These are phyloP conservation scores for Callinectes sapidus DNA, from an alignment of 2,888 invertebrate genomes.

Conservation along the genomic window DNA sequence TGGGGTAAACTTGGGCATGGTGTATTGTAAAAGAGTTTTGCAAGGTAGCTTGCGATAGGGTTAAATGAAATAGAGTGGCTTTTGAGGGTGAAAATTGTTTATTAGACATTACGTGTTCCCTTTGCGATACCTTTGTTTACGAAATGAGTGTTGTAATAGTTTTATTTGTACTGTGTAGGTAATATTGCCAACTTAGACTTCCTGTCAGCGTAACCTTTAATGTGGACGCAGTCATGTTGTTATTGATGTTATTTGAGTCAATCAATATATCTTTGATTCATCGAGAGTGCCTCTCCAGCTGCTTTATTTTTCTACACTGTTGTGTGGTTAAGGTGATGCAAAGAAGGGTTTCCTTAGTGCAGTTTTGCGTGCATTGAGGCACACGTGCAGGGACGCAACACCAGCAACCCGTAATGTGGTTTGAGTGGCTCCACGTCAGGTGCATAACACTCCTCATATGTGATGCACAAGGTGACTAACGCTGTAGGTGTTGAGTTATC, in stretches of 20 bases:
- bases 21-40: neutral
- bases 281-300: neutral
- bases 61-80: neutral
- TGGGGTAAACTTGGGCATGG: neutral
- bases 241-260: neutral
- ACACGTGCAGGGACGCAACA: neutral
- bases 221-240: neutral
- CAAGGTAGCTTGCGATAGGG: neutral
- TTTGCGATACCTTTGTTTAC: neutral
- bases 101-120: neutral
- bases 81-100: neutral
- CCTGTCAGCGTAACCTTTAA: neutral
- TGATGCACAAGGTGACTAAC: conserved; percentile 8
- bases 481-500: neutral
- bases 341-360: neutral
- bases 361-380: neutral
- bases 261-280: neutral
- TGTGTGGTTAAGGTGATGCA: neutral
- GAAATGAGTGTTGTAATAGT: neutral
- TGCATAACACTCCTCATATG: conserved; percentile 1
- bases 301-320: neutral
- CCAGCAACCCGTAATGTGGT: neutral
- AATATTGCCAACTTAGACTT: neutral
- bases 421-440: conserved; percentile 1
- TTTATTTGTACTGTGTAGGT: neutral